phyloP scores from a whole-genome alignment of 2,888 invertebrate genomes.

The Pyrochroa serraticornis region DNA sequence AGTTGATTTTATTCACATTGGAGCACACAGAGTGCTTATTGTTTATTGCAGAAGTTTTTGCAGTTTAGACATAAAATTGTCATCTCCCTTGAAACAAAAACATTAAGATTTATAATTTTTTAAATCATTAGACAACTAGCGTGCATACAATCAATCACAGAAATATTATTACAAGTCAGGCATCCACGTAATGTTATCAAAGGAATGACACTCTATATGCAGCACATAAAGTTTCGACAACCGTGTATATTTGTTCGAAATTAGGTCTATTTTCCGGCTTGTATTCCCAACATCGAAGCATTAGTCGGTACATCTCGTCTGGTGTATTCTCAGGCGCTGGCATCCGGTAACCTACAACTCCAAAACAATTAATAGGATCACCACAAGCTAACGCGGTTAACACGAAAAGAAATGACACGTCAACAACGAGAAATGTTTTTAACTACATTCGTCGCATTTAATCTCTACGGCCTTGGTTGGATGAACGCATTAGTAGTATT shows the following conservation, averaged over 20 bases:
- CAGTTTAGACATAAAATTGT: no score
- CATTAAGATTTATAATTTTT: neutral
- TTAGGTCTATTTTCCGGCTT: constrained; percentile 90
- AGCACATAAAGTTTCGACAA: constrained; percentile 68
- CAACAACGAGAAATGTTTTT: no score
- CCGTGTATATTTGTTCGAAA: constrained; percentile 85
- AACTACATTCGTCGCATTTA: no score
- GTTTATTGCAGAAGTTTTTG: no score
- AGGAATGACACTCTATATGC: constrained; percentile 53
- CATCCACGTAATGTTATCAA: constrained; percentile 25
- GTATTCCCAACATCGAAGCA: constrained; percentile 94
- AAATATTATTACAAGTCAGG: neutral
- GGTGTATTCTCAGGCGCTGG: constrained; percentile 88
- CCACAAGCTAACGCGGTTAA: neutral
- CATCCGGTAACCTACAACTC: constrained; percentile 83
- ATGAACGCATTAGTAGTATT: no score
- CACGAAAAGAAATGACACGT: neutral
- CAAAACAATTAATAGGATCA: neutral
- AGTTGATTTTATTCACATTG: no score
- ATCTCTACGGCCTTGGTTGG: no score
- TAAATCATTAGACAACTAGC: neutral
- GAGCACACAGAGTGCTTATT: no score
- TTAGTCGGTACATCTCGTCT: constrained; percentile 86
- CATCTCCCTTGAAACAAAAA: neutral
- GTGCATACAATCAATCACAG: constrained; percentile 12